phyloP scores from a whole-genome alignment of 2,797 vertebrate species.

The Chelon labrosus region DNA sequence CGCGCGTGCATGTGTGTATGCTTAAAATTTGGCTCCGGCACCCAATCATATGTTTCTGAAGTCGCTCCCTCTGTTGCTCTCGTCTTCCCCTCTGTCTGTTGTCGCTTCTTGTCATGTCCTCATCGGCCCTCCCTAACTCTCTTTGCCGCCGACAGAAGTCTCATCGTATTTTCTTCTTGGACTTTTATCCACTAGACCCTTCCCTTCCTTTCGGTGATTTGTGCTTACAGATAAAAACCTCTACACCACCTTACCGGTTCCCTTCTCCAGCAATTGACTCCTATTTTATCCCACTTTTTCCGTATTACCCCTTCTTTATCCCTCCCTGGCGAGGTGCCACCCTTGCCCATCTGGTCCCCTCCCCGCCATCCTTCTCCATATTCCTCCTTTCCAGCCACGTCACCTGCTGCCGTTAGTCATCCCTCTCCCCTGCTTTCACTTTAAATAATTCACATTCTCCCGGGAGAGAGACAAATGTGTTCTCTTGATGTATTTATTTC shows the following conservation, averaged over 20 bases:
- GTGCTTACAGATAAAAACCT: not conserved
- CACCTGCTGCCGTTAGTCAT: conserved; percentile 55
- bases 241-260: not conserved
- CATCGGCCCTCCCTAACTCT: conserved; percentile 16
- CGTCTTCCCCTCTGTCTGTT: conserved; percentile 52
- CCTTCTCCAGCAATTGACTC: conserved; percentile 12
- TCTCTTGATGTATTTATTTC: conserved; percentile 71
- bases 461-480: conserved; percentile 66
- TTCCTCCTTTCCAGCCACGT: conserved; percentile 37
- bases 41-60: conserved; percentile 64
- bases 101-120: conserved; percentile 47
- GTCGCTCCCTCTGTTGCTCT: conserved; percentile 49
- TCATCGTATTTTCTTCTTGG: conserved; percentile 14
- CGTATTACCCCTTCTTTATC: conserved; percentile 34
- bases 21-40: conserved; percentile 45
- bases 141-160: conserved; percentile 17
- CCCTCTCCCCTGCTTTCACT: conserved; percentile 60
- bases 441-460: conserved; percentile 72
- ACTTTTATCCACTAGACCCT: conserved; percentile 7
- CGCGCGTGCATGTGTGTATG: not conserved
- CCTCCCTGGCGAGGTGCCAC: conserved; percentile 54
- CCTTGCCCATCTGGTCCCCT: conserved; percentile 67
- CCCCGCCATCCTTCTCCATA: conserved; percentile 41
- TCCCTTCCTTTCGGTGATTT: conserved; percentile 9
- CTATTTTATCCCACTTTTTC: conserved; percentile 23